These are phyloP conservation scores for Hippopotamyrus pictus DNA, from an alignment of 2,797 vertebrate genomes.

Conservation along the genomic window DNA sequence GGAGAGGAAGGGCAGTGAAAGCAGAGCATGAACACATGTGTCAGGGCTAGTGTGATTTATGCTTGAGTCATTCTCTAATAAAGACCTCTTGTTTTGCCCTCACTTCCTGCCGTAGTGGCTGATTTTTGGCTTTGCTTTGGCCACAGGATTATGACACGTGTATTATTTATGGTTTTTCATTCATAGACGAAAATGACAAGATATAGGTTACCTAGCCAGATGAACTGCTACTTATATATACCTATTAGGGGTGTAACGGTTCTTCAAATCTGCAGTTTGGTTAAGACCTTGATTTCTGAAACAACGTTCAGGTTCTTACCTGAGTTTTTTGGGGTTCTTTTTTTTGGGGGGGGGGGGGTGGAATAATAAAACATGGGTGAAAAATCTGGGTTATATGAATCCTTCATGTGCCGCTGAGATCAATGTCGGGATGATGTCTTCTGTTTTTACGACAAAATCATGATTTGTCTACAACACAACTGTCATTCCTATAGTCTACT, in stretches of 20 bases:
- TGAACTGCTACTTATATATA: not conserved
- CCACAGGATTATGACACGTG: not conserved
- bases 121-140: not conserved
- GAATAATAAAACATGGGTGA: not conserved
- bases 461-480: not conserved
- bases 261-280: not conserved
- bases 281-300: not conserved
- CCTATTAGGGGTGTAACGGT: not conserved
- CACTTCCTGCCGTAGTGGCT: not conserved
- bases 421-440: not conserved
- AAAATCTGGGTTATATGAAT: not conserved
- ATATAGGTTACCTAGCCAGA: not conserved
- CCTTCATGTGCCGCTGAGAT: not conserved
- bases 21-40: not conserved
- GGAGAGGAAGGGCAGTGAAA: not conserved
- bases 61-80: not conserved
- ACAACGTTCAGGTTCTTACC: not conserved
- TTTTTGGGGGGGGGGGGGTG: not conserved
- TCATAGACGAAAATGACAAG: not conserved
- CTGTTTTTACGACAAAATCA: not conserved
- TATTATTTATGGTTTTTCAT: not conserved
- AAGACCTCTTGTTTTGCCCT: not conserved
- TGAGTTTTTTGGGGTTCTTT: not conserved
- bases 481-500: not conserved
- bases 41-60: not conserved